Evolutionary conservation across 2,797 vertebrate species (phyloP).

Genomic region (Manis javanica): DNA sequence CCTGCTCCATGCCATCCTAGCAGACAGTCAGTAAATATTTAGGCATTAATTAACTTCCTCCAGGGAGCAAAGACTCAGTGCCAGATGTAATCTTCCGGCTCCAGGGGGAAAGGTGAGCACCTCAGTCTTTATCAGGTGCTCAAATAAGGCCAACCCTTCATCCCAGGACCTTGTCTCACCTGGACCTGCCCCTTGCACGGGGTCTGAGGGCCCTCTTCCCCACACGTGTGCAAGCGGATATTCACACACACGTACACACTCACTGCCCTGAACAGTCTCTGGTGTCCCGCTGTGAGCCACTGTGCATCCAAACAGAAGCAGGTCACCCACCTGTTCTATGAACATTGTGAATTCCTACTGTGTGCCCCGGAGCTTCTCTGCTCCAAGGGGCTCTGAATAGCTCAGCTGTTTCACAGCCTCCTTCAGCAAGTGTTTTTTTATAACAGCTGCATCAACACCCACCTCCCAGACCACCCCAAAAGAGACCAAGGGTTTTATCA

Average conservation of each 20-base stretch:
- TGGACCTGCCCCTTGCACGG: not conserved
- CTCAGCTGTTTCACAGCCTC: not conserved
- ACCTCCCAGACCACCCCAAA: slow-evolving; percentile 45
- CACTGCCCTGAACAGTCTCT: not conserved
- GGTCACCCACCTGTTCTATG: not conserved
- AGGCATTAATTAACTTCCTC: slow-evolving; percentile 69
- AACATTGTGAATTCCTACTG: not conserved
- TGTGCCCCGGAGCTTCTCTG: not conserved
- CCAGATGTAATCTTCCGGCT: not conserved
- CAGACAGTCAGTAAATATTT: slow-evolving; percentile 59
- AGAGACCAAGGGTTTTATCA: slow-evolving; percentile 50
- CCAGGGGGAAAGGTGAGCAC: not conserved
- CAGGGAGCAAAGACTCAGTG: slow-evolving; percentile 30
- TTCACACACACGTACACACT: not conserved
- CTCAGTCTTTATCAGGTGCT: not conserved
- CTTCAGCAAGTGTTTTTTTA: slow-evolving; percentile 1
- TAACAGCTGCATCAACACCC: slow-evolving; percentile 14
- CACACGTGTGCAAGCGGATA: fast-evolving
- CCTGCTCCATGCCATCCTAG: not conserved
- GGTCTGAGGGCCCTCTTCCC: not conserved
- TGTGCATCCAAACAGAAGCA: not conserved
- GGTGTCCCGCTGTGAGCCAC: not conserved
- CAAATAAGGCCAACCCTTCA: not conserved
- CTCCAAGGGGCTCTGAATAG: not conserved
- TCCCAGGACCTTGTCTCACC: not conserved